Conservation (phyloP, 2,888 invertebrate species). For the Meliscaeva auricollis region DNA sequence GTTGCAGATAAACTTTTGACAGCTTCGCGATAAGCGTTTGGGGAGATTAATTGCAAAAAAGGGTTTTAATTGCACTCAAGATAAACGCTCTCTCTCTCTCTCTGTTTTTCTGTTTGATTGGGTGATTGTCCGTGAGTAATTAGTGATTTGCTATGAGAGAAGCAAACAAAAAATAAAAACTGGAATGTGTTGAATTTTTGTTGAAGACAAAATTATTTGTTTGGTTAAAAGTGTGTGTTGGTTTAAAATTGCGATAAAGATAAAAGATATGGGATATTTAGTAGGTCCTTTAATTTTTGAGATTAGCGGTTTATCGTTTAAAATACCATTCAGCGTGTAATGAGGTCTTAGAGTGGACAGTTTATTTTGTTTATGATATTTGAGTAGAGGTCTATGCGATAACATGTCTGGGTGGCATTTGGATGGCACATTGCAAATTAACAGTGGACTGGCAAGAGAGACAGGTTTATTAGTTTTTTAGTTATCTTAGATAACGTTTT, state of each 20-base stretch:
- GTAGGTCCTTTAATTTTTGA: not conserved
- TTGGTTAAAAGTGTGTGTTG: constrained; percentile 10
- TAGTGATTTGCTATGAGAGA: constrained; percentile 50
- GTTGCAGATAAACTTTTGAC: constrained; percentile 69
- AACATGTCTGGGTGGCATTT: too few relatives aligned
- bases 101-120: constrained; percentile 16
- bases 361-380: too few relatives aligned
- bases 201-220: constrained; percentile 6
- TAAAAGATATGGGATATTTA: constrained; percentile 10
- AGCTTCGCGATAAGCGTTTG: constrained; percentile 52
- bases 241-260: not conserved
- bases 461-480: too few relatives aligned
- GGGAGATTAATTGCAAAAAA: constrained; percentile 64
- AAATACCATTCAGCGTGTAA: not conserved
- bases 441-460: too few relatives aligned
- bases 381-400: too few relatives aligned
- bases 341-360: not conserved
- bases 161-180: too few relatives aligned
- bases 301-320: constrained; percentile 1
- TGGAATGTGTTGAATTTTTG: constrained; percentile 28
- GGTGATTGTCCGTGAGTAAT: constrained; percentile 43
- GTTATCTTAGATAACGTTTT: too few relatives aligned
- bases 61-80: constrained; percentile 68
- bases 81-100: constrained; percentile 39
- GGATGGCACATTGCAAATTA: too few relatives aligned